Evolutionary conservation across 2,797 vertebrate species (phyloP).

Genomic region (Orestias chungarensis): DNA sequence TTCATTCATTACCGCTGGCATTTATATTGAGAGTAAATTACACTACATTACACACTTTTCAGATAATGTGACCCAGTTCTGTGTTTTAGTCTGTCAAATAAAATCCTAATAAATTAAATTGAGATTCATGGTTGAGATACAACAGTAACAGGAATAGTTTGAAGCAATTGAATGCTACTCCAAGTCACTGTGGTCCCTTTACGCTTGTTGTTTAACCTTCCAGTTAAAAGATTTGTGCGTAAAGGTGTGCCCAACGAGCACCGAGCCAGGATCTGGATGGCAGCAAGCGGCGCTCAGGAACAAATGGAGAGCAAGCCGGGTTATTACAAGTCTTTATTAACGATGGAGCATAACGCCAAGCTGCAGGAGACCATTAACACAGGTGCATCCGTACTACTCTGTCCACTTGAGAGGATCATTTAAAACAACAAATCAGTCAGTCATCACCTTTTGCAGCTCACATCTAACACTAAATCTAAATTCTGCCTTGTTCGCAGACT

Average conservation of each 20-base stretch:
- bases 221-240: slow-evolving; percentile 95
- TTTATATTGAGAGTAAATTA: not conserved
- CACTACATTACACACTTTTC: not conserved
- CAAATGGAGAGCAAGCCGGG: slow-evolving; percentile 86
- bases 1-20: not conserved
- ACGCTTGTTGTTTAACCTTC: slow-evolving; percentile 36
- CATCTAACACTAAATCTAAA: not conserved
- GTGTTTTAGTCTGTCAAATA: not conserved
- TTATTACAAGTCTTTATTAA: slow-evolving; percentile 88
- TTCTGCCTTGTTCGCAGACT: slow-evolving; percentile 74
- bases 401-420: not conserved
- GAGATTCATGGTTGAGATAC: not conserved
- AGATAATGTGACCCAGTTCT: not conserved
- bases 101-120: not conserved
- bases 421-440: no score
- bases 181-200: not conserved
- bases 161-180: not conserved
- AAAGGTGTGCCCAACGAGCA: slow-evolving; percentile 93
- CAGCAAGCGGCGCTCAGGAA: slow-evolving; percentile 89
- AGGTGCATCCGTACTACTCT: slow-evolving; percentile 64
- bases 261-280: slow-evolving; percentile 91
- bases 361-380: slow-evolving; percentile 88
- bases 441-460: not conserved
- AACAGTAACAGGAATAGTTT: not conserved
- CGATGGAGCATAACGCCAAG: slow-evolving; percentile 79